These are phyloP conservation scores for Castor canadensis DNA, from an alignment of 2,113 vertebrate species.

Conservation along the genomic window DNA sequence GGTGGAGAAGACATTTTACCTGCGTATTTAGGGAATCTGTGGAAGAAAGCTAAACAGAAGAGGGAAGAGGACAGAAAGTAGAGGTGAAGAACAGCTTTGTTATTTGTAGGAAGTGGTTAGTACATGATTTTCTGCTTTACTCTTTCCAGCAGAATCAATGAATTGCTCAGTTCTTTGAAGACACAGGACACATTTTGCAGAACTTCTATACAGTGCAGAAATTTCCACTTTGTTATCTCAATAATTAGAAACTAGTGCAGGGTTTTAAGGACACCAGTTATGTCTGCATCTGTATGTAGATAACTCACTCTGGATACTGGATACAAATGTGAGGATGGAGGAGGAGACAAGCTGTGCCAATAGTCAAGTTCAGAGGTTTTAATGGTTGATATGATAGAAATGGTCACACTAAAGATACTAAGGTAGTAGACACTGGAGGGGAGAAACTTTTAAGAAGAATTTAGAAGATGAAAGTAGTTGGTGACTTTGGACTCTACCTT, in stretches of 20 bases:
- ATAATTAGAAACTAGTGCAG: background rate
- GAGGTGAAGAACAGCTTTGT: background rate
- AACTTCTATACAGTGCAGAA: background rate
- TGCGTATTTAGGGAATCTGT: background rate
- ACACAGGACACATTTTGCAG: background rate
- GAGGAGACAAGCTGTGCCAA: background rate
- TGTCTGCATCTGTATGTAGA: background rate
- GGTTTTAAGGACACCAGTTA: background rate
- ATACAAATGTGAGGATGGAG: background rate
- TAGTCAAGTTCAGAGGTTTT: background rate
- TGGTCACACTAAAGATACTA: background rate
- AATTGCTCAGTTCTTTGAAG: background rate
- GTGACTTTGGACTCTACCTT: background rate
- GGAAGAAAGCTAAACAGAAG: background rate
- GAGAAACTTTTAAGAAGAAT: background rate
- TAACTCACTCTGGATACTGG: background rate
- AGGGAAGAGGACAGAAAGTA: background rate
- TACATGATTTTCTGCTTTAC: background rate
- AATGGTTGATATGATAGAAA: background rate
- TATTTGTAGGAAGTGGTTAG: background rate
- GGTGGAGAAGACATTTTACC: background rate
- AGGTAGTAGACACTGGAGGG: background rate
- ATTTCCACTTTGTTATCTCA: background rate
- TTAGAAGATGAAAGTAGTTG: background rate
- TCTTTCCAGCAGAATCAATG: background rate